These are phyloP conservation scores for Agapornis roseicollis DNA, from an alignment of 2,113 vertebrate species.

Conservation along the genomic window DNA sequence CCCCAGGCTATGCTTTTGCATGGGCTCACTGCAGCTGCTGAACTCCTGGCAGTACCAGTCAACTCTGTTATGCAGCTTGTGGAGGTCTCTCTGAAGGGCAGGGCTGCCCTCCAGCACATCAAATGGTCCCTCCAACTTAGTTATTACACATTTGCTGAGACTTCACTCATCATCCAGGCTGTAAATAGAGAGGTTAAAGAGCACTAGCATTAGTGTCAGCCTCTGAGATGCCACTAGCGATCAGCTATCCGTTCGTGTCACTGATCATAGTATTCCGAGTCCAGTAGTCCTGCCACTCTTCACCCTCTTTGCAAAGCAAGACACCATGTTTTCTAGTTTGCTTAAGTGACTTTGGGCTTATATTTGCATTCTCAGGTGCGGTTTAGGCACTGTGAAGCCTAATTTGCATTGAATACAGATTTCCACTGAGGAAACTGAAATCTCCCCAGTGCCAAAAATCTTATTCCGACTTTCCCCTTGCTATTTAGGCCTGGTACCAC, in stretches of 20 bases:
- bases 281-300: neutral
- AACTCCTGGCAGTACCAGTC: neutral
- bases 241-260: neutral
- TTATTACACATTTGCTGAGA: neutral
- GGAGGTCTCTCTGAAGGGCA: neutral
- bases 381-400: neutral
- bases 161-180: neutral
- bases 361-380: neutral
- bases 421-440: neutral
- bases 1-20: neutral
- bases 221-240: neutral
- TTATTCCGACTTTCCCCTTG: neutral
- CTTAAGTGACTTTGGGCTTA: neutral
- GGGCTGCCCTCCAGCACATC: neutral
- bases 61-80: neutral
- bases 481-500: neutral
- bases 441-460: neutral
- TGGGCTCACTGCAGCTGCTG: neutral
- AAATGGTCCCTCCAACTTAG: rapidly evolving
- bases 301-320: neutral
- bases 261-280: neutral
- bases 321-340: neutral
- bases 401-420: neutral
- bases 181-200: neutral
- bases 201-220: neutral